phyloP scores from a whole-genome alignment of 2,888 invertebrate species.

The Labia minor region DNA sequence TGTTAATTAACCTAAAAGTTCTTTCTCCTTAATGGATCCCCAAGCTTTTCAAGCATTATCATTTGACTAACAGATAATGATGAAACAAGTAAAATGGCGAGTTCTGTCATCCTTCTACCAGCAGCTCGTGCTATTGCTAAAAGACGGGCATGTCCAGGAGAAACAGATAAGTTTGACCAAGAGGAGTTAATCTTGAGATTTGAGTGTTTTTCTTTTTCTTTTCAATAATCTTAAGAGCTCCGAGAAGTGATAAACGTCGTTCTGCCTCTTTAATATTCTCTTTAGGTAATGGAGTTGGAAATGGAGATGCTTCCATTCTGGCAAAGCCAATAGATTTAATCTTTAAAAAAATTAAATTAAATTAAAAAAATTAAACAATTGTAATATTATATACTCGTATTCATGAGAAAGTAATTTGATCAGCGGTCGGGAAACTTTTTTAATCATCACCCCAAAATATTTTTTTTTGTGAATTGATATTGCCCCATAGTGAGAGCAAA shows the following conservation, averaged over 20 bases:
- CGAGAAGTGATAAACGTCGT: slow-evolving; percentile 60
- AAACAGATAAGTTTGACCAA: background rate
- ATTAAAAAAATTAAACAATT: too few relatives aligned
- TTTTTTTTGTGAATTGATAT: too few relatives aligned
- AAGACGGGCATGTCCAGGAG: background rate
- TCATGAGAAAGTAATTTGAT: too few relatives aligned
- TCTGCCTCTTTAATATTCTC: slow-evolving; percentile 70
- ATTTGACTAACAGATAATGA: background rate
- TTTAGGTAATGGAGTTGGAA: slow-evolving; percentile 81
- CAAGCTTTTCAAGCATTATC: background rate
- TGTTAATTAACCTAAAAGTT: background rate
- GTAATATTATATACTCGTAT: too few relatives aligned
- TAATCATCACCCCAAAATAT: too few relatives aligned
- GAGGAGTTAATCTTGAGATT: background rate
- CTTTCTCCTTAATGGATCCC: background rate
- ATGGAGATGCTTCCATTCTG: slow-evolving; percentile 87
- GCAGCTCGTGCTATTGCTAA: background rate
- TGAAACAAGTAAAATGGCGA: background rate
- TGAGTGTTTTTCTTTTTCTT: background rate
- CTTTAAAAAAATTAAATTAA: slow-evolving; percentile 43
- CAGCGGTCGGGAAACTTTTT: too few relatives aligned
- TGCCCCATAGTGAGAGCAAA: too few relatives aligned
- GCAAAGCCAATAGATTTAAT: slow-evolving; percentile 94
- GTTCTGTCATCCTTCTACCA: background rate
- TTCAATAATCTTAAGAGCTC: slow-evolving; percentile 60